These are phyloP conservation scores for Vombatus ursinus DNA, from an alignment of 2,113 vertebrate genomes.

Conservation along the genomic window DNA sequence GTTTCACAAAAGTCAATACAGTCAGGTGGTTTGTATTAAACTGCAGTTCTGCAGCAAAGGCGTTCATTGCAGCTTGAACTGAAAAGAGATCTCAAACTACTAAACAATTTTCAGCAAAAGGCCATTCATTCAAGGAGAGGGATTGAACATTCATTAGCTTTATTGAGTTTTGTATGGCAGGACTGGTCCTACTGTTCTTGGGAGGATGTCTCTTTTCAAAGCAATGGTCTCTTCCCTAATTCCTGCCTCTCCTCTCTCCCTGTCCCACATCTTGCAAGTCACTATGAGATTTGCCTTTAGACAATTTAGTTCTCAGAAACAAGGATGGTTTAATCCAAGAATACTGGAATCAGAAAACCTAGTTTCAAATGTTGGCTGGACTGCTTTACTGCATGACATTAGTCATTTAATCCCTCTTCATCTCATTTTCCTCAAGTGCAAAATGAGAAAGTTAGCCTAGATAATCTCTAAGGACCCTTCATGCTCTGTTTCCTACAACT, in stretches of 20 bases:
- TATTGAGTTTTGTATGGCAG: not conserved
- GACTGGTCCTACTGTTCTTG: not conserved
- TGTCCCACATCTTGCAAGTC: not conserved
- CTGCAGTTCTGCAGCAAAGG: not conserved
- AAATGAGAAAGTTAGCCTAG: not conserved
- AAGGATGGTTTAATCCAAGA: not conserved
- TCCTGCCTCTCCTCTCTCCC: not conserved
- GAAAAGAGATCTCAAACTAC: not conserved
- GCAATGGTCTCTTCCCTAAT: not conserved
- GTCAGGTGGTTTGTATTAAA: not conserved
- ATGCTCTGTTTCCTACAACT: not conserved
- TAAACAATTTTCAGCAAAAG: too few species aligned
- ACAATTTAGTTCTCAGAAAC: not conserved
- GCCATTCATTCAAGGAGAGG: not conserved
- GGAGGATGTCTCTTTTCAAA: not conserved
- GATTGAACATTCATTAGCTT: not conserved
- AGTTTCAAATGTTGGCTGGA: not conserved
- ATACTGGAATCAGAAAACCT: not conserved
- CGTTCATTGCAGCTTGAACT: not conserved
- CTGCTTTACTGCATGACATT: not conserved
- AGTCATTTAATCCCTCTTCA: not conserved
- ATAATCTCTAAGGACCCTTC: not conserved
- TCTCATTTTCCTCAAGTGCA: too few species aligned
- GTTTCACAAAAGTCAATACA: not conserved
- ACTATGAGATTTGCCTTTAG: not conserved